A percentile compares a stretch with the other conserved stretches of the same genome.
Conservation (phyloP, 2,888 invertebrate genomes). For the Drosophila nigritarsus region DNA sequence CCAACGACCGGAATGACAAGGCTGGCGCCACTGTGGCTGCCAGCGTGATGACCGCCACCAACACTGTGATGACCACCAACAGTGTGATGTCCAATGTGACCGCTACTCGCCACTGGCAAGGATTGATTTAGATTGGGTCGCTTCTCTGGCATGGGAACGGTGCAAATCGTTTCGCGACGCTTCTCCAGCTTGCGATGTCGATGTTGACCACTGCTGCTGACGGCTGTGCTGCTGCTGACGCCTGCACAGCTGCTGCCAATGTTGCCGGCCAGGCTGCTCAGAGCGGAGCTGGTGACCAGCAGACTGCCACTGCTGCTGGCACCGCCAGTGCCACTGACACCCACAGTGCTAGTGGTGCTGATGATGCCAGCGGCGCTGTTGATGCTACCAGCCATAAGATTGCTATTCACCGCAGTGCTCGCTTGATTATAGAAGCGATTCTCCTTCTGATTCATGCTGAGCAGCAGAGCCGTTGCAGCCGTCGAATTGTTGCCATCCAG, state of each 20-base stretch:
- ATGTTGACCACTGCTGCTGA: constrained; percentile 46
- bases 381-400: constrained; percentile 32
- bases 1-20: constrained; percentile 24
- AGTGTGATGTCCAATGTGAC: constrained; percentile 1
- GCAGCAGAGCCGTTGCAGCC: constrained; percentile 84
- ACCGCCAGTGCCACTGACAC: constrained; percentile 56
- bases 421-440: constrained; percentile 88
- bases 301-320: constrained; percentile 39
- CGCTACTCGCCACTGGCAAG: constrained; percentile 41
- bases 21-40: constrained; percentile 7
- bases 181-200: constrained; percentile 89
- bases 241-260: constrained; percentile 1
- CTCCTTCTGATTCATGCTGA: constrained; percentile 91
- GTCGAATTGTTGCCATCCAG: constrained; percentile 88
- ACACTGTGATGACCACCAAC: neutral
- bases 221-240: neutral
- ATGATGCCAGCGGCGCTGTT: constrained; percentile 62
- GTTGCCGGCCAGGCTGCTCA: constrained; percentile 35
- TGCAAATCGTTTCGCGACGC: constrained; percentile 88
- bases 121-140: constrained; percentile 78
- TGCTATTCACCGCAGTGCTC: constrained; percentile 22
- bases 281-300: constrained; percentile 31
- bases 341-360: constrained; percentile 57
- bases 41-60: neutral
- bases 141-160: constrained; percentile 85